Conservation (phyloP, 2,888 invertebrate species). For the Orchesella flavescens region DNA sequence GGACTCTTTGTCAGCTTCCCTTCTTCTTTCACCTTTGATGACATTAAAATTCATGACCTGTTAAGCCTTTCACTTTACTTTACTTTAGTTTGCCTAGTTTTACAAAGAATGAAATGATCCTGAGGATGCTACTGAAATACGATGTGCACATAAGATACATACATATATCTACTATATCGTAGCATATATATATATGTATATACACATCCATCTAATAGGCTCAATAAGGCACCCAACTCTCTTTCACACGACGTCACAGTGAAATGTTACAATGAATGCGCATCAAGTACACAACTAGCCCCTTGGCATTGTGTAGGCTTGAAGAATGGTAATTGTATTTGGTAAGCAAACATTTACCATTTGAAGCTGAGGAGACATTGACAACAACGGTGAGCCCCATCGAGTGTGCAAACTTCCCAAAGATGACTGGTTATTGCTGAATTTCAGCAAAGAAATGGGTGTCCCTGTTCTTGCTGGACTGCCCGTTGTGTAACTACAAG, state of each 20-base stretch:
- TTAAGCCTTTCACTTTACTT: slow-evolving; percentile 54
- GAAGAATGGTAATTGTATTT: slow-evolving; percentile 53
- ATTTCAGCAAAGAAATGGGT: slow-evolving; percentile 71
- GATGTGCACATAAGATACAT: background rate
- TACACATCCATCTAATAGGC: background rate
- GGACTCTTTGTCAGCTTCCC: slow-evolving; percentile 75
- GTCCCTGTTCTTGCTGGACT: slow-evolving; percentile 72
- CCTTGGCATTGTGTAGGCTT: background rate
- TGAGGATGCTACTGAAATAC: slow-evolving; percentile 29
- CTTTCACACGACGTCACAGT: background rate
- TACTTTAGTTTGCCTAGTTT: slow-evolving; percentile 56
- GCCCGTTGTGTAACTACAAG: slow-evolving; percentile 68
- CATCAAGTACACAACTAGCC: background rate
- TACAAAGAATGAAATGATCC: slow-evolving; percentile 46
- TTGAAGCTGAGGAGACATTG: slow-evolving; percentile 71
- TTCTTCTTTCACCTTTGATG: slow-evolving; percentile 68
- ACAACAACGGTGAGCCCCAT: slow-evolving; percentile 70
- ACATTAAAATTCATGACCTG: slow-evolving; percentile 67
- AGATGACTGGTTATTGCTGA: slow-evolving; percentile 71
- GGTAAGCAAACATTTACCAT: slow-evolving; percentile 68
- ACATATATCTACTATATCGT: too few relatives aligned
- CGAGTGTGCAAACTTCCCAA: slow-evolving; percentile 70
- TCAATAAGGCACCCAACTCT: background rate
- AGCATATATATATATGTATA: background rate
- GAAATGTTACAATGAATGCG: background rate